Conservation (phyloP, 2,888 invertebrate species). For the Caenorhabditis sp. region DNA sequence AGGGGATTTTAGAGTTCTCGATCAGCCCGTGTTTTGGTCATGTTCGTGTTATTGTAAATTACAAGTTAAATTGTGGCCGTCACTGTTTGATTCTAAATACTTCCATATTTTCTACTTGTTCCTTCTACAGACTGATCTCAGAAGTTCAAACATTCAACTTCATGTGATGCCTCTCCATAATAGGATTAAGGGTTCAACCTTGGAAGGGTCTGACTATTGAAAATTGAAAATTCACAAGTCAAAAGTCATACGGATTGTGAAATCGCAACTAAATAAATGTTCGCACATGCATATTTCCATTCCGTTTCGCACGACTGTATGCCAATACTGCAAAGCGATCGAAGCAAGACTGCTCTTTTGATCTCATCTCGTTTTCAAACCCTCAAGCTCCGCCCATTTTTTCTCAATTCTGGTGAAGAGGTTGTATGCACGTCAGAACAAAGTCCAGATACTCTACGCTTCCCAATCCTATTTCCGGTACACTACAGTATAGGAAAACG, state of each 20-base stretch:
- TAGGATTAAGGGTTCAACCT: conserved; percentile 34
- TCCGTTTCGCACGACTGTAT: background rate
- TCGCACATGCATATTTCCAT: background rate
- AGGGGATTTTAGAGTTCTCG: too few species aligned
- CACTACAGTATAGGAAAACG: conserved; percentile 12
- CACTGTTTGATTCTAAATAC: too few species aligned
- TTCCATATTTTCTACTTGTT: background rate
- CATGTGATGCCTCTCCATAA: conserved; percentile 10
- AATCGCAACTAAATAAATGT: background rate
- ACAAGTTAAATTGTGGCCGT: too few species aligned
- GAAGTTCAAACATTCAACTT: conserved; percentile 41
- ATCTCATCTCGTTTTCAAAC: background rate
- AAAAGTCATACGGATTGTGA: conserved; percentile 1
- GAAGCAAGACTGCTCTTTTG: background rate
- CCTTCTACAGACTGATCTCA: background rate
- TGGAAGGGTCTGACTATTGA: background rate
- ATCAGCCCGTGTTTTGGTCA: background rate
- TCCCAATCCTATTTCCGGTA: background rate
- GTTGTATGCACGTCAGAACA: background rate
- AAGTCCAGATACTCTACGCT: background rate
- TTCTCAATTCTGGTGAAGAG: background rate
- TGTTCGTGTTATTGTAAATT: too few species aligned
- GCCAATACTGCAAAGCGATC: background rate
- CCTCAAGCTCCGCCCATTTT: background rate
- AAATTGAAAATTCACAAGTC: background rate